Conservation (phyloP, 2,888 invertebrate genomes). For the Cephus nigrinus region DNA sequence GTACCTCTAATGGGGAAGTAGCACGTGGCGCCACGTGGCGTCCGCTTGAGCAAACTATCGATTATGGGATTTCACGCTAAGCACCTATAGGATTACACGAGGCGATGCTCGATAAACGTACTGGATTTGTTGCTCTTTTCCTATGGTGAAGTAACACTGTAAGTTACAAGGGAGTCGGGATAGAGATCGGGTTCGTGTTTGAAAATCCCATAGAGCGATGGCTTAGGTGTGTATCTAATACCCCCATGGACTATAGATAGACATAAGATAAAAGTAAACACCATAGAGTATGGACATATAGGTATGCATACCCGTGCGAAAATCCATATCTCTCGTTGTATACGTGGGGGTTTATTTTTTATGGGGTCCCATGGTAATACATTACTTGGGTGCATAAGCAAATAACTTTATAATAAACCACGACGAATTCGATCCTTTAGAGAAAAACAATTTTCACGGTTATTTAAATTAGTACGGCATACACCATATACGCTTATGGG, state of each 20-base stretch:
- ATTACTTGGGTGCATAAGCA: conserved; percentile 1
- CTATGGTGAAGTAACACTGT: neutral
- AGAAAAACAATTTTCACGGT: conserved; percentile 58
- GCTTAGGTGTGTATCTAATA: neutral
- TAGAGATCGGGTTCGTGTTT: neutral
- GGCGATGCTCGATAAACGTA: conserved; percentile 58
- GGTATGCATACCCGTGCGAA: neutral
- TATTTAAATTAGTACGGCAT: conserved; percentile 59
- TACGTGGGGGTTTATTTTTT: neutral
- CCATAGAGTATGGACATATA: neutral
- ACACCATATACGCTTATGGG: conserved; percentile 33
- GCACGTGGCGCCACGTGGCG: conserved; percentile 65
- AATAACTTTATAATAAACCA: conserved; percentile 50
- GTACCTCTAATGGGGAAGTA: conserved; percentile 51
- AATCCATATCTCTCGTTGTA: neutral
- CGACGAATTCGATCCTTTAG: conserved; percentile 44
- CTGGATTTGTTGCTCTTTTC: conserved; percentile 64
- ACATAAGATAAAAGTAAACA: neutral
- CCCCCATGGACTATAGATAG: neutral
- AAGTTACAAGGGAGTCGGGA: neutral
- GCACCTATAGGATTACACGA: conserved; percentile 65
- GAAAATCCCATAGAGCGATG: neutral
- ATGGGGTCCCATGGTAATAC: neutral
- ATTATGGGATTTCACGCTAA: conserved; percentile 67
- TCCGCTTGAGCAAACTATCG: conserved; percentile 66